These are phyloP conservation scores for Microctenopoma lineatum DNA, from an alignment of 2,797 vertebrate genomes.

Conservation along the genomic window DNA sequence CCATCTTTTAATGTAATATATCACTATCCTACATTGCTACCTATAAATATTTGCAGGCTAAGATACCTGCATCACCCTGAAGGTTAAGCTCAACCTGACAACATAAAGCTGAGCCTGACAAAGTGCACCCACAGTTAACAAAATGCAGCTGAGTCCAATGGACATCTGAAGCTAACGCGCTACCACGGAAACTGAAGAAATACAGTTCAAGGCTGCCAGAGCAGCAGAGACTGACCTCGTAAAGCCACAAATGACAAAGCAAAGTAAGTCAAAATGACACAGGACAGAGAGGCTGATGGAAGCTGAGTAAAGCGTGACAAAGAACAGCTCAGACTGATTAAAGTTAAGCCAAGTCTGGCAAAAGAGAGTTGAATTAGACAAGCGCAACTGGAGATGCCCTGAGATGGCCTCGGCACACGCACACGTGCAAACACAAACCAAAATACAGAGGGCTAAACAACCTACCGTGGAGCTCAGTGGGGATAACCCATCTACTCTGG, in stretches of 20 bases:
- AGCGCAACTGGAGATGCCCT: conserved; percentile 20
- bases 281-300: conserved; percentile 12
- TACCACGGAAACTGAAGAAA: neutral
- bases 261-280: conserved; percentile 21
- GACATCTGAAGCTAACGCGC: neutral
- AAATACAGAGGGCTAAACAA: conserved; percentile 5
- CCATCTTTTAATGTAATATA: neutral
- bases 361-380: conserved; percentile 3
- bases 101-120: neutral
- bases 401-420: conserved; percentile 17
- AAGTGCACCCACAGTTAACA: neutral
- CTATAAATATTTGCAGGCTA: neutral
- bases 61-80: neutral
- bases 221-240: conserved; percentile 1
- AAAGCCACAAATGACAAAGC: conserved; percentile 7
- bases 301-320: conserved; percentile 26
- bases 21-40: neutral
- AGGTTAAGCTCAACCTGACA: neutral
- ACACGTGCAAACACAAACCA: conserved; percentile 7
- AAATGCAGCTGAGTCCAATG: neutral
- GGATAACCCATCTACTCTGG: conserved; percentile 90
- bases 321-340: conserved; percentile 27
- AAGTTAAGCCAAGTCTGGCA: conserved; percentile 33
- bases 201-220: neutral
- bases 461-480: conserved; percentile 84